Conservation (phyloP, 1,140 invertebrate species). For the Hirudo medicinalis region DNA sequence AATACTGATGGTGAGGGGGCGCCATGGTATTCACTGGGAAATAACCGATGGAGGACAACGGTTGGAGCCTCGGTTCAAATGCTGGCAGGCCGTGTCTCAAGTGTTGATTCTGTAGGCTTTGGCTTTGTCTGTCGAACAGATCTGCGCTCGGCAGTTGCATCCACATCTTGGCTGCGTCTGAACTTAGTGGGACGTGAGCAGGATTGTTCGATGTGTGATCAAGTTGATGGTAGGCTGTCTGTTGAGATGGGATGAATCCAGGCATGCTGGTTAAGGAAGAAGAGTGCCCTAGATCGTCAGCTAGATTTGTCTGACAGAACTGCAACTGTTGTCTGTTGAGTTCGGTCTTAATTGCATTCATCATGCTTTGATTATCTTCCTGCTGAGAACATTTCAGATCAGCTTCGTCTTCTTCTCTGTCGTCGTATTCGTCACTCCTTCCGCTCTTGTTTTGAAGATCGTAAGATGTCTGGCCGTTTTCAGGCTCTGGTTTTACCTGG, state of each 20-base stretch:
- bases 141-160: too few relatives aligned
- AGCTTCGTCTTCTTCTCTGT: background rate
- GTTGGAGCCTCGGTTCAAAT: background rate
- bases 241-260: too few relatives aligned
- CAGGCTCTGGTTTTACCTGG: too few relatives aligned
- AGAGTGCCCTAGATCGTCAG: background rate
- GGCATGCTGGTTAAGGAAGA: background rate
- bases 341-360: background rate
- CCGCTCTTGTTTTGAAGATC: too few relatives aligned
- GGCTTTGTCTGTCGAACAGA: background rate
- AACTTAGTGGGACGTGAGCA: too few relatives aligned
- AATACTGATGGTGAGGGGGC: background rate
- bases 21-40: background rate
- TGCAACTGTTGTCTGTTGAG: constrained; percentile 2
- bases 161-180: too few relatives aligned
- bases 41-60: background rate
- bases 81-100: background rate
- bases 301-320: background rate
- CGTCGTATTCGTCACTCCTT: background rate
- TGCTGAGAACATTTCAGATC: background rate
- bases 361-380: background rate
- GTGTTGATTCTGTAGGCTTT: constrained; percentile 1
- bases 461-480: too few relatives aligned
- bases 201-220: too few relatives aligned
- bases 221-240: too few relatives aligned